Evolutionary conservation across 2,888 invertebrate genomes (phyloP).

Genomic region (Eristalis arbustorum): DNA sequence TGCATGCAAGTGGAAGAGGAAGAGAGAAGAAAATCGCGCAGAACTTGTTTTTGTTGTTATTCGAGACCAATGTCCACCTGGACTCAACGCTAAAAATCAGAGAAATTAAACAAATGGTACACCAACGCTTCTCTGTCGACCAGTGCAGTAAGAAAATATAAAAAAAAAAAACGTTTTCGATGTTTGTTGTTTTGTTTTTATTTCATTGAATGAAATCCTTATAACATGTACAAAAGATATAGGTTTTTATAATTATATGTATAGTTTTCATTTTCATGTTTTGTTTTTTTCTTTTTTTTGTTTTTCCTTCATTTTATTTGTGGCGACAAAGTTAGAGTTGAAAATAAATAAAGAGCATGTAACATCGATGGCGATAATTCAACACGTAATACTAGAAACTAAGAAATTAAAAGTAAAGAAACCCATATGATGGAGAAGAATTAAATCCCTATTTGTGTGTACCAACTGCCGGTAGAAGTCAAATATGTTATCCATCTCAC

Average conservation of each 20-base stretch:
- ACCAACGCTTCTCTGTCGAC: too few species aligned
- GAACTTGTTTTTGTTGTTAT: too few species aligned
- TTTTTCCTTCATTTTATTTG: slow-evolving; percentile 13
- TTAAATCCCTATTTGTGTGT: slow-evolving; percentile 22
- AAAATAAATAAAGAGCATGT: slow-evolving; percentile 62
- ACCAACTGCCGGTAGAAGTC: slow-evolving; percentile 13
- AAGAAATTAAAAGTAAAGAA: slow-evolving; percentile 8
- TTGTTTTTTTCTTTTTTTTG: background rate
- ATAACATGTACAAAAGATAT: slow-evolving; percentile 71
- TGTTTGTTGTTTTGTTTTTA: slow-evolving; percentile 49
- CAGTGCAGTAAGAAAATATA: background rate
- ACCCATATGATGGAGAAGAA: background rate
- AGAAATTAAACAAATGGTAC: too few species aligned
- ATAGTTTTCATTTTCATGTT: slow-evolving; percentile 38
- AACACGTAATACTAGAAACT: slow-evolving; percentile 35
- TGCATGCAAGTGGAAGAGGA: too few species aligned
- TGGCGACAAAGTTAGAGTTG: slow-evolving; percentile 41
- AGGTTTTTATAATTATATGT: slow-evolving; percentile 63
- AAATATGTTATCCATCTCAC: background rate
- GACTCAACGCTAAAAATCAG: too few species aligned
- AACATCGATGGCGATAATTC: slow-evolving; percentile 57
- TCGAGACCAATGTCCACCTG: too few species aligned
- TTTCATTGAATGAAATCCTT: slow-evolving; percentile 68
- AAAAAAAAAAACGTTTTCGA: background rate
- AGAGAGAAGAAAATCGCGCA: too few species aligned